These are phyloP conservation scores for Atractosteus spatula DNA, from an alignment of 2,113 vertebrate species.

Conservation along the genomic window DNA sequence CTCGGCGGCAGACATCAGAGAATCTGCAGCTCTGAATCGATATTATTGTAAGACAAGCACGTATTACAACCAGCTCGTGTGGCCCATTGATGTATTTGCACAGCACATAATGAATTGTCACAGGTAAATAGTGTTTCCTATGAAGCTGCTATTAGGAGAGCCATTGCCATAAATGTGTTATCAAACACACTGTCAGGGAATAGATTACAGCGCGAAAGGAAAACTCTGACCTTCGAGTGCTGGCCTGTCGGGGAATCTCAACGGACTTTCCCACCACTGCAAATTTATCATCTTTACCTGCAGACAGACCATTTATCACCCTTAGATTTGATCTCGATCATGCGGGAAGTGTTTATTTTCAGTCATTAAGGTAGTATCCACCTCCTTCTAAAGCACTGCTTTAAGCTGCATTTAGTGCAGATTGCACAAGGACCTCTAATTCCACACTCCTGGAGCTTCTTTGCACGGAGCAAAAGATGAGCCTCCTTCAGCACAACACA, in stretches of 20 bases:
- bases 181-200: slow-evolving; percentile 30
- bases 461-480: too few relatives aligned
- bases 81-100: slow-evolving; percentile 2
- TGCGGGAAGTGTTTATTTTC: slow-evolving; percentile 50
- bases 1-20: too few relatives aligned
- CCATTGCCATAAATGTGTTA: slow-evolving; percentile 20
- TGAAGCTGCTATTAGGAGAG: slow-evolving; percentile 22
- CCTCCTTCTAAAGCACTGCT: too few relatives aligned
- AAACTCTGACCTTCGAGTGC: slow-evolving; percentile 19
- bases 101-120: slow-evolving; percentile 14
- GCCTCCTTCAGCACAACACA: too few relatives aligned
- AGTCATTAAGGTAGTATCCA: slow-evolving; percentile 28
- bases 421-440: too few relatives aligned
- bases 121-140: slow-evolving; percentile 11
- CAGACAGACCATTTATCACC: slow-evolving; percentile 49
- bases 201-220: slow-evolving; percentile 20
- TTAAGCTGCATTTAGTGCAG: too few relatives aligned
- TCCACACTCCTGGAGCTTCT: too few relatives aligned
- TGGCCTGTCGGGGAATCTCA: too few relatives aligned
- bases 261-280: slow-evolving; percentile 18
- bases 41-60: too few relatives aligned
- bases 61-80: too few relatives aligned
- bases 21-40: too few relatives aligned
- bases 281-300: slow-evolving; percentile 53
- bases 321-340: slow-evolving; percentile 45